Evolutionary conservation across 2,888 invertebrate species (phyloP).

Genomic region (Diarsia rubi): DNA sequence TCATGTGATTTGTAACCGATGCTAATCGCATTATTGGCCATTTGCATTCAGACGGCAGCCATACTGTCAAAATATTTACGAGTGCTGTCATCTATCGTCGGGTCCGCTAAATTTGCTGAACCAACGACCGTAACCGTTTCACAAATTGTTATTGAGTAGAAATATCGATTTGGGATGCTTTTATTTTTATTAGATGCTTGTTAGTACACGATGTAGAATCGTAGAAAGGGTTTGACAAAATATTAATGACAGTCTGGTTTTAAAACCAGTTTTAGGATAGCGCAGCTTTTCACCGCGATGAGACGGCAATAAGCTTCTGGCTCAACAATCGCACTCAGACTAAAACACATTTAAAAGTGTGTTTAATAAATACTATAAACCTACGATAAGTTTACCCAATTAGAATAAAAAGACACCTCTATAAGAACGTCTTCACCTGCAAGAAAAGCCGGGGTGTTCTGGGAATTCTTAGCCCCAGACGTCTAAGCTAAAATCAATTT

Average conservation of each 20-base stretch:
- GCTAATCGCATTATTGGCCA: constrained; percentile 62
- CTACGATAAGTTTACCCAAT: no score
- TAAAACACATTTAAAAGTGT: neutral
- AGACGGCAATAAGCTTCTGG: neutral
- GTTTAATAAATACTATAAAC: neutral
- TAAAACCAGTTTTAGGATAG: neutral
- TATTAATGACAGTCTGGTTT: neutral
- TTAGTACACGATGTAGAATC: neutral
- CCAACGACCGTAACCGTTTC: constrained; percentile 47
- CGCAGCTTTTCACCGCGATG: neutral
- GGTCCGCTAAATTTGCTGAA: constrained; percentile 54
- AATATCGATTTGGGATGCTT: constrained; percentile 43
- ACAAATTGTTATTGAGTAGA: constrained; percentile 52
- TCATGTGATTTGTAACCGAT: constrained; percentile 64
- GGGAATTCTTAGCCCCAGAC: neutral
- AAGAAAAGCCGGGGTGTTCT: neutral
- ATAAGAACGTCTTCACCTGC: neutral
- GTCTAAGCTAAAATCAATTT: neutral
- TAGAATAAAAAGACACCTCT: neutral
- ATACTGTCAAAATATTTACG: constrained; percentile 67
- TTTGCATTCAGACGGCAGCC: constrained; percentile 61
- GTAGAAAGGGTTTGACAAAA: neutral
- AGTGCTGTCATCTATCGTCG: constrained; percentile 62
- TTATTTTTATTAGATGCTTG: constrained; percentile 38
- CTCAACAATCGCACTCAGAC: neutral